These are phyloP conservation scores for Colossoma macropomum DNA, from an alignment of 2,113 vertebrate genomes.

Conservation along the genomic window DNA sequence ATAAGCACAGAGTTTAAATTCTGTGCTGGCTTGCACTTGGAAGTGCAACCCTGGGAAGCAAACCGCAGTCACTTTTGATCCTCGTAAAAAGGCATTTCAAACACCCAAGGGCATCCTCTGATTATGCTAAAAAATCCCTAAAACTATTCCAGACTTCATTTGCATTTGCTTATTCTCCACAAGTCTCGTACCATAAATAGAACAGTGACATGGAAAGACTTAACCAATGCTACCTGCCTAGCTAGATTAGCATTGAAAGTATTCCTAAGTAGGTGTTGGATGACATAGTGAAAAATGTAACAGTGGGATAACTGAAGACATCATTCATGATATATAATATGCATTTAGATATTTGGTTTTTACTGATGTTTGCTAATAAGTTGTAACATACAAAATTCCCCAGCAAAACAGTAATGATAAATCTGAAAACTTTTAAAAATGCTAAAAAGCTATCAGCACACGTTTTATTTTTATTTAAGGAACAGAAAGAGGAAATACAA, in stretches of 20 bases:
- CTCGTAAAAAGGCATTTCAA: neutral
- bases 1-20: constrained; percentile 31
- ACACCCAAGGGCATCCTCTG: neutral
- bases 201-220: neutral
- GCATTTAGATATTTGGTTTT: too few species aligned
- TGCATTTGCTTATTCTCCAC: neutral
- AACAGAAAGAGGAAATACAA: too few species aligned
- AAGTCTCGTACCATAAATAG: neutral
- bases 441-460: too few species aligned
- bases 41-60: constrained; percentile 13
- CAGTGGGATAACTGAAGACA: too few species aligned
- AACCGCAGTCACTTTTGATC: constrained; percentile 37
- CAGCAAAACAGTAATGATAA: too few species aligned
- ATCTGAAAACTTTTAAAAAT: too few species aligned
- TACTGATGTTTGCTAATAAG: too few species aligned
- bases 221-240: neutral
- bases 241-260: neutral
- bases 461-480: too few species aligned
- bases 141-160: constrained; percentile 30
- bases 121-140: constrained; percentile 29
- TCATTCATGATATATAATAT: too few species aligned
- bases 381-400: too few species aligned
- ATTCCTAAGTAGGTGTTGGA: neutral
- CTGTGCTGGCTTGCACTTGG: constrained; percentile 15
- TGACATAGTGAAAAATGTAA: too few species aligned